Conservation (phyloP, 2,888 invertebrate genomes). For the Onthophagus sagittarius region DNA sequence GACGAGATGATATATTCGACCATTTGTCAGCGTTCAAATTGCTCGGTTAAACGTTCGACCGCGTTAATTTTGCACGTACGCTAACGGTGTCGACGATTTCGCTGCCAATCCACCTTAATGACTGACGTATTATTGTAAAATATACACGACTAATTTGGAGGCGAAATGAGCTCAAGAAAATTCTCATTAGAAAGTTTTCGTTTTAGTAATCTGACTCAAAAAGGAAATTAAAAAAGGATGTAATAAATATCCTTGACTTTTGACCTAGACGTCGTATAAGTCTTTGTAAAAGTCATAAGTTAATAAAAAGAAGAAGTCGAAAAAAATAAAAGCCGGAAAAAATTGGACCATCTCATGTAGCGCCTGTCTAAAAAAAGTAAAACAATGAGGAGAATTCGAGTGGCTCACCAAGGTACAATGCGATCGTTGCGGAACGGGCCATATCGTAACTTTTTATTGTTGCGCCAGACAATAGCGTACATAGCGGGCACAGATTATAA, state of each 20-base stretch:
- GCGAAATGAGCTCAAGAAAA: neutral
- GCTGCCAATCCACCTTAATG: neutral
- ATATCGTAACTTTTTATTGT: conserved; percentile 27
- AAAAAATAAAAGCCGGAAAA: neutral
- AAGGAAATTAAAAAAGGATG: neutral
- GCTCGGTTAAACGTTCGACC: neutral
- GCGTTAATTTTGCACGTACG: conserved; percentile 17
- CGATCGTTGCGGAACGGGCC: conserved; percentile 21
- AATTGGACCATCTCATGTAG: neutral
- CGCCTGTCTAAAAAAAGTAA: neutral
- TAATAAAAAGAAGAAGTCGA: no score
- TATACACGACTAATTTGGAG: neutral
- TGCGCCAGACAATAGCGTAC: conserved; percentile 40
- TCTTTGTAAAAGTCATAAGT: neutral
- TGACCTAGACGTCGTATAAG: neutral
- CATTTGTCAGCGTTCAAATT: conserved; percentile 16
- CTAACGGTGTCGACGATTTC: conserved; percentile 10
- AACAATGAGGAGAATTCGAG: conserved; percentile 19
- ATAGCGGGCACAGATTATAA: conserved; percentile 41
- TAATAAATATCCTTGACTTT: neutral
- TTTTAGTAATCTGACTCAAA: neutral
- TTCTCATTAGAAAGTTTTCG: neutral
- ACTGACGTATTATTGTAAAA: neutral
- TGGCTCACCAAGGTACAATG: conserved; percentile 16
- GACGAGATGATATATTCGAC: conserved; percentile 15